Percentiles rank a stretch among this genome's conserved stretches.
Evolutionary conservation across 2,888 invertebrate genomes (phyloP).

Genomic region (Lepas anatifera): DNA sequence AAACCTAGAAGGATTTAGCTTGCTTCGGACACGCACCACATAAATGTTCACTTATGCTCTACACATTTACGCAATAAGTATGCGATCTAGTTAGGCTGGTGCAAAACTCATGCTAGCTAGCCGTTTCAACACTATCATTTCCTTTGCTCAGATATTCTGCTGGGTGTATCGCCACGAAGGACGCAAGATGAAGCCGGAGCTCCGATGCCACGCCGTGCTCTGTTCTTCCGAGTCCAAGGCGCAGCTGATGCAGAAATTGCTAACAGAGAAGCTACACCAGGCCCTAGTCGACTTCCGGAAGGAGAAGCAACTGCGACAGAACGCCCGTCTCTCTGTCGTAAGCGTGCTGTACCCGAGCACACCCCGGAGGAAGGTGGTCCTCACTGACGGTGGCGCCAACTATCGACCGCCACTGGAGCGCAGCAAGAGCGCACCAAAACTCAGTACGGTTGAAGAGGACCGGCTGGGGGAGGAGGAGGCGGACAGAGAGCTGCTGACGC

Average conservation of each 20-base stretch:
- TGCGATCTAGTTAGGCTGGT: too few species aligned
- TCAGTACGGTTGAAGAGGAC: slow-evolving; percentile 86
- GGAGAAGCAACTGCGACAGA: slow-evolving; percentile 89
- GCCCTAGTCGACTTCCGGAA: slow-evolving; percentile 91
- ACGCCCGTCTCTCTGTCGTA: slow-evolving; percentile 77
- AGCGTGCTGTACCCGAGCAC: slow-evolving; percentile 75
- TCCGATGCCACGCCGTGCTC: slow-evolving; percentile 93
- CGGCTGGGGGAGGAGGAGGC: slow-evolving; percentile 62
- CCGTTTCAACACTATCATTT: too few species aligned
- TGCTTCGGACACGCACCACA: too few species aligned
- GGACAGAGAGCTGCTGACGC: slow-evolving; percentile 23
- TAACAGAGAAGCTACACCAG: slow-evolving; percentile 60
- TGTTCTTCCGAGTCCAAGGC: slow-evolving; percentile 79
- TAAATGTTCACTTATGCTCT: too few species aligned
- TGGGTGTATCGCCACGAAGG: slow-evolving; percentile 73
- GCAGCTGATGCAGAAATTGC: slow-evolving; percentile 27
- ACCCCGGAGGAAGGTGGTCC: slow-evolving; percentile 14
- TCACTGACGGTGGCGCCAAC: slow-evolving; percentile 38
- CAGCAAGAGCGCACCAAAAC: slow-evolving; percentile 92
- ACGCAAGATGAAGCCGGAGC: slow-evolving; percentile 84
- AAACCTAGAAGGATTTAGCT: too few species aligned
- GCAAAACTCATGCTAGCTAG: too few species aligned
- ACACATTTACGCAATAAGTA: too few species aligned
- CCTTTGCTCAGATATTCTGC: slow-evolving; percentile 48
- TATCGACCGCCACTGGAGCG: slow-evolving; percentile 83